These are phyloP conservation scores for Oscheius sp. DNA, from an alignment of 1,140 invertebrate genomes.

Conservation along the genomic window DNA sequence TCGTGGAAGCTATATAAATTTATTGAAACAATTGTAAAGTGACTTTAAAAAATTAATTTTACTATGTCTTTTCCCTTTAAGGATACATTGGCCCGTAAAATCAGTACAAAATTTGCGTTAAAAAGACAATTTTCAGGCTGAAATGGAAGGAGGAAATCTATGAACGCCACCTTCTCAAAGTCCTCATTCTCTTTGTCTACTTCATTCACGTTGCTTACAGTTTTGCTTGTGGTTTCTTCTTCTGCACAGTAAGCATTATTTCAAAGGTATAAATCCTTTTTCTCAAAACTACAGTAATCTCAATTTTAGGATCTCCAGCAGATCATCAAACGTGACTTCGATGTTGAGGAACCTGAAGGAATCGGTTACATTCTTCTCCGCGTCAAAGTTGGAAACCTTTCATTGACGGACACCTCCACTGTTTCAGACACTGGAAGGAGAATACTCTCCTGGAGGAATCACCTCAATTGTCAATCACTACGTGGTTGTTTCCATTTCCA, in stretches of 20 bases:
- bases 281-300: background rate
- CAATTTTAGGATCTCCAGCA: background rate
- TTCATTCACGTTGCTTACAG: background rate
- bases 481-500: background rate
- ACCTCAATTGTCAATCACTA: background rate
- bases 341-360: background rate
- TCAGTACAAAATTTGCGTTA: no score
- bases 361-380: background rate
- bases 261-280: background rate
- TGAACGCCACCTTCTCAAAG: background rate
- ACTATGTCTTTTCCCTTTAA: no score
- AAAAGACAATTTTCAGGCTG: no score
- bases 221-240: background rate
- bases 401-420: no score
- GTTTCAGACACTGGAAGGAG: background rate
- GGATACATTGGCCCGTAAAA: no score
- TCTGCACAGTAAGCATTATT: background rate
- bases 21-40: no score
- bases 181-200: background rate
- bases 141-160: background rate
- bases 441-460: background rate
- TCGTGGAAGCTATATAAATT: no score
- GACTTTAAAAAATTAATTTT: no score
- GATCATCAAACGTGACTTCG: background rate
- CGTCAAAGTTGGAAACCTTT: no score